These are phyloP conservation scores for Eupithecia centaureata DNA, from an alignment of 2,888 invertebrate species.

Conservation along the genomic window DNA sequence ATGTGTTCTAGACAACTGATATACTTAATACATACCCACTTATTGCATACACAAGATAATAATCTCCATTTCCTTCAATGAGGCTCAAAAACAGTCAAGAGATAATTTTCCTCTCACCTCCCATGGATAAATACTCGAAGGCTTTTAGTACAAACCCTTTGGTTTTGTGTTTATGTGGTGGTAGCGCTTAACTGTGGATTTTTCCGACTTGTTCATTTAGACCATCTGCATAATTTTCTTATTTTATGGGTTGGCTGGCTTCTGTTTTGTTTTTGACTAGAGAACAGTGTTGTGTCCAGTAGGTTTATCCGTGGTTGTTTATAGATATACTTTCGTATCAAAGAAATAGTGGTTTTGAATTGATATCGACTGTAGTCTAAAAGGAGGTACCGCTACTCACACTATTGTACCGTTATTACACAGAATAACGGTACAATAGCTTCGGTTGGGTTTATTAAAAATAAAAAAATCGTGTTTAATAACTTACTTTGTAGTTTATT, in stretches of 20 bases:
- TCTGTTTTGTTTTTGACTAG: neutral
- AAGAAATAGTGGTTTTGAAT: neutral
- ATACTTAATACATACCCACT: no score
- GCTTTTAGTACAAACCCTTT: constrained; percentile 2
- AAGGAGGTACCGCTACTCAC: neutral
- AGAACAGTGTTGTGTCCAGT: neutral
- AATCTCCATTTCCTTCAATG: neutral
- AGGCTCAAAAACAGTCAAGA: neutral
- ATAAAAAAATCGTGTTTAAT: no score
- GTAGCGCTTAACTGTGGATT: neutral
- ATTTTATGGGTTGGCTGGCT: neutral
- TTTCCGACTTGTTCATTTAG: constrained; percentile 1
- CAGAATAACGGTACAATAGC: no score
- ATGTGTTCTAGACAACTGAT: no score
- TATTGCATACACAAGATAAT: neutral
- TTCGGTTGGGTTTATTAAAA: no score
- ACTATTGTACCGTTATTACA: no score
- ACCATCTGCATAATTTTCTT: constrained; percentile 5
- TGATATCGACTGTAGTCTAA: neutral
- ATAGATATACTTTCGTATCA: neutral
- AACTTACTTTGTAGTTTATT: no score
- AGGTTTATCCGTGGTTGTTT: neutral
- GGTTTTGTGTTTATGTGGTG: neutral
- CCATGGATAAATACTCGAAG: constrained; percentile 16
- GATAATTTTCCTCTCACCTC: neutral